Conservation (phyloP, 2,888 invertebrate genomes). For the Eilema caniola region DNA sequence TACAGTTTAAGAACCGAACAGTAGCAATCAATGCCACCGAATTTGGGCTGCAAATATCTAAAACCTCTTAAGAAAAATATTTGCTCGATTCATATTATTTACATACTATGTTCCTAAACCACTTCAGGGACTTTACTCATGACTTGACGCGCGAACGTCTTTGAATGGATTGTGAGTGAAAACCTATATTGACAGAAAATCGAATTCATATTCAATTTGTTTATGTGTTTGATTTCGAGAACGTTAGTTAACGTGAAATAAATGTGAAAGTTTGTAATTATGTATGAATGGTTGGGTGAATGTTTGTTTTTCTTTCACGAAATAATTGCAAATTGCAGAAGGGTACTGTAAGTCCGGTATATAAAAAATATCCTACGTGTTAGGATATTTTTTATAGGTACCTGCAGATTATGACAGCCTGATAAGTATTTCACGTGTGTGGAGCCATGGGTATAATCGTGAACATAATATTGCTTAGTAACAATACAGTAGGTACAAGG, state of each 20-base stretch:
- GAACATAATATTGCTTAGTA: no score
- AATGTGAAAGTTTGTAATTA: neutral
- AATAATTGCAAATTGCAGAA: no score
- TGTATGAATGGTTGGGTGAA: no score
- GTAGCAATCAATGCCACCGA: neutral
- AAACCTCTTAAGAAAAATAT: neutral
- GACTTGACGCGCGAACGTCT: neutral
- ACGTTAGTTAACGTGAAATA: no score
- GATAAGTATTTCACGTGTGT: no score
- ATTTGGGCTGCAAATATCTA: neutral
- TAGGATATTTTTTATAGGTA: no score
- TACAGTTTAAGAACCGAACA: neutral
- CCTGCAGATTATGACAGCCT: no score
- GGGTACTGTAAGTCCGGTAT: no score
- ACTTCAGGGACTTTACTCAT: conserved; percentile 4
- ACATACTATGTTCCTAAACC: neutral
- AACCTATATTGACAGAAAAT: neutral
- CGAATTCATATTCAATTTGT: neutral
- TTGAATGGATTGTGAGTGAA: neutral
- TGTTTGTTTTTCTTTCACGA: no score
- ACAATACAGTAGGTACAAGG: no score
- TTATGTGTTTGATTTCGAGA: neutral
- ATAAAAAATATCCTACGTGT: no score
- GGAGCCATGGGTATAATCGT: no score
- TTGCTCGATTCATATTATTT: neutral